Evolutionary conservation across 2,113 vertebrate species (phyloP), one percentile per base, ranked within the genome.

Genomic region (Clarias batrachus): DNA sequence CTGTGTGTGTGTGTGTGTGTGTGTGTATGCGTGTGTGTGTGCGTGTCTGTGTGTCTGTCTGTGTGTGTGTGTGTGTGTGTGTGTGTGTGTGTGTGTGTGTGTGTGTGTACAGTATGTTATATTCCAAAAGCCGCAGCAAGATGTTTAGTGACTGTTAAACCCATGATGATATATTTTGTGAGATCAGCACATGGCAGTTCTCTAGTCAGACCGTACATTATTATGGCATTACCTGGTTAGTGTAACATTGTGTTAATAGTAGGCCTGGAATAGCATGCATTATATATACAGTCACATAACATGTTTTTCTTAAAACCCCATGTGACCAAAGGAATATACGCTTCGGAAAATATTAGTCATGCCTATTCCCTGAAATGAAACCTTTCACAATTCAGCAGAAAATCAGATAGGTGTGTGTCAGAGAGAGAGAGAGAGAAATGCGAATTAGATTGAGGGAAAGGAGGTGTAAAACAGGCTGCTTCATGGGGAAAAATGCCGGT

Each of bases 281-380:
- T 33, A 54, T 30, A 81, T 48, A 68, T 21, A 52, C 9, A 14
- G 33, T 68, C 19, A n/a, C 17, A 85, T n/a, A 74, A 48, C 68
- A 60, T 59, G 78, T 83, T 84, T 73, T 84, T 81, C 12, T 63
- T 56, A 81, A 80, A 77, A 41, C 68, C 14, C 30, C 21, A 73
- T 81, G 33, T 66, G 82, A 62, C 33, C 23, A 62, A 48, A 63
- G 77, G 52, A 87, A 84, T 41, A 13, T 63, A 85, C 30, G 54
- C 16, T 65, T n/a, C 81, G 85, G 74, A 86, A 87, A 87, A 70
- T 68, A 81, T 84, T 78, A 60, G n/a, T 84, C 81, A 80, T 56
- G 16, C 30, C 33, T 83, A 54, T 54, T 30, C 21, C 65, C 56
- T 25, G 63, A 83, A 30, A 74, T 30, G 12, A 78, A 74, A 33